A percentile compares a stretch with the other conserved stretches of the same genome.
These are phyloP conservation scores for Tetramorium parvispinum DNA, from an alignment of 1,140 invertebrate genomes.

Conservation along the genomic window DNA sequence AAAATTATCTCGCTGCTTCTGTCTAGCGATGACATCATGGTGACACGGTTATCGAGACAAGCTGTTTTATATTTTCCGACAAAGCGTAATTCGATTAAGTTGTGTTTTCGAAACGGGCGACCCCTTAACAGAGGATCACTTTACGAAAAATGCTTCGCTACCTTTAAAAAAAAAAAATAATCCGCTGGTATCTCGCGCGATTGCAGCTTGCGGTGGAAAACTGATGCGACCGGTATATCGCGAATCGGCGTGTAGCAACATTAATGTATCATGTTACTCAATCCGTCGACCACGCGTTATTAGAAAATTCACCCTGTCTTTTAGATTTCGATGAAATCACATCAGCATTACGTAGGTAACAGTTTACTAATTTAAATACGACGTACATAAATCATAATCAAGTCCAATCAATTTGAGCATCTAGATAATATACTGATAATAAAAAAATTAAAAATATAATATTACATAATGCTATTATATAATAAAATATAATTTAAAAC, in stretches of 20 bases:
- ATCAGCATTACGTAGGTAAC: not conserved
- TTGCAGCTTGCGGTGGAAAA: slow-evolving; percentile 42
- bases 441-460: not conserved
- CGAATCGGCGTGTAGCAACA: not conserved
- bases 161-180: slow-evolving; percentile 6
- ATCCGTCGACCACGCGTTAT: not conserved
- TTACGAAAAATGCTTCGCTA: slow-evolving; percentile 33
- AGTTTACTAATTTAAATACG: not conserved
- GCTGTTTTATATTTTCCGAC: not conserved
- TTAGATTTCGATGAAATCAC: not conserved
- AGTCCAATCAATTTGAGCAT: not conserved
- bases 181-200: not conserved
- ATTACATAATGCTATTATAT: not conserved
- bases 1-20: not conserved
- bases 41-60: not conserved
- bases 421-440: not conserved
- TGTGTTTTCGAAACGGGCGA: not conserved
- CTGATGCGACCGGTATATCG: slow-evolving; percentile 16
- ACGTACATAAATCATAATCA: not conserved
- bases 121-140: not conserved
- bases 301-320: slow-evolving; percentile 3
- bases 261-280: not conserved
- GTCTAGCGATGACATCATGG: not conserved
- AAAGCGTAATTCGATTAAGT: slow-evolving; percentile 2
- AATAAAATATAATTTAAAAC: not conserved